These are phyloP conservation scores for Pangasius mekongensis DNA, from an alignment of 2,797 vertebrate genomes.

Conservation along the genomic window DNA sequence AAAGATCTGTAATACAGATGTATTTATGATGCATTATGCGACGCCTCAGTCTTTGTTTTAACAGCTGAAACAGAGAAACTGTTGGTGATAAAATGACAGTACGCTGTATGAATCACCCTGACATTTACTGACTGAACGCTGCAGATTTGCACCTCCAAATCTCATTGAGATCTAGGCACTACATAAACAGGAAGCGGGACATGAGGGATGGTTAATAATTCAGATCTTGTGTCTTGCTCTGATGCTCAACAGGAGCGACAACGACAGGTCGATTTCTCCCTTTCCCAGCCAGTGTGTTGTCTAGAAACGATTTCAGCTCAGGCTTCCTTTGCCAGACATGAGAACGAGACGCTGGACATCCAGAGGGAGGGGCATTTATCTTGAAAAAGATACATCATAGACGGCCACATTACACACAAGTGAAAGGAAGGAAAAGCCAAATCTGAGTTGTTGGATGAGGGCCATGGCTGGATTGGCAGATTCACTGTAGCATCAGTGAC, in stretches of 20 bases:
- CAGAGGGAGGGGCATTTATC: constrained; percentile 30
- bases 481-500: constrained; percentile 27
- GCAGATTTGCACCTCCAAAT: neutral
- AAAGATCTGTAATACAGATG: neutral
- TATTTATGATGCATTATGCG: neutral
- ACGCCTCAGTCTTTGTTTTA: neutral
- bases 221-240: constrained; percentile 38
- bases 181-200: constrained; percentile 29
- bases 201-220: constrained; percentile 38
- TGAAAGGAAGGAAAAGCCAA: constrained; percentile 19
- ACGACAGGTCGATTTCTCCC: constrained; percentile 43
- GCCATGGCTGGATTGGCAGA: constrained; percentile 41
- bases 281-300: neutral
- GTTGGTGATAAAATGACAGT: constrained; percentile 5
- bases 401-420: constrained; percentile 12
- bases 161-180: constrained; percentile 30
- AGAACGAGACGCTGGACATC: constrained; percentile 31
- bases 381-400: constrained; percentile 40
- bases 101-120: constrained; percentile 20
- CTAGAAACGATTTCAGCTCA: constrained; percentile 20
- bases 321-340: constrained; percentile 25
- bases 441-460: constrained; percentile 39
- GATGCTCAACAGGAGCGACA: constrained; percentile 26
- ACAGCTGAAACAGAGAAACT: constrained; percentile 18
- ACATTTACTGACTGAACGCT: constrained; percentile 2